These are phyloP conservation scores for Chaetura pelagica DNA, from an alignment of 2,113 vertebrate genomes.

Conservation along the genomic window DNA sequence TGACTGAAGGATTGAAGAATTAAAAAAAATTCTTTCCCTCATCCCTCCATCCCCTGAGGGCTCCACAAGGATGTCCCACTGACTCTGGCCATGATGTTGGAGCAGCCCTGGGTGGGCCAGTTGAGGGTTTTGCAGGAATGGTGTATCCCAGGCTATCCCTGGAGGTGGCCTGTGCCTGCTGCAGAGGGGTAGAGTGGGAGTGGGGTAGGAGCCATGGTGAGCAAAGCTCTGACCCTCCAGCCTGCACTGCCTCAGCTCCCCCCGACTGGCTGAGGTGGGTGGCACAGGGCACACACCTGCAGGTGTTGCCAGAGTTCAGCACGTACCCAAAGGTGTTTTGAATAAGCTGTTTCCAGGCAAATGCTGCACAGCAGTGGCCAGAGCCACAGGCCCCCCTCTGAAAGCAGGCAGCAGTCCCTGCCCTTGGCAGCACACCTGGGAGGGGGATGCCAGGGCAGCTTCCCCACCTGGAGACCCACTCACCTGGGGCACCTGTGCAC, in stretches of 20 bases:
- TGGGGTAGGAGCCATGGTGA: fast-evolving
- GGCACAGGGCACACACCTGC: fast-evolving
- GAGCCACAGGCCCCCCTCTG: fast-evolving
- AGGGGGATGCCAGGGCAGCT: fast-evolving
- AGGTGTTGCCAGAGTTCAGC: fast-evolving
- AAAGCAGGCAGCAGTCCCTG: neutral
- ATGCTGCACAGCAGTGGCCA: neutral
- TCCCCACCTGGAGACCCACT: neutral
- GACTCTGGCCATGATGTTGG: neutral
- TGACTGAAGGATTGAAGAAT: neutral
- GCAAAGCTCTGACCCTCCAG: fast-evolving
- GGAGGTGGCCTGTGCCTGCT: neutral
- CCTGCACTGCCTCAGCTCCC: fast-evolving
- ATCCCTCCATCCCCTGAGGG: neutral
- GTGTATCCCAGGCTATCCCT: neutral
- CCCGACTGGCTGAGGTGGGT: neutral
- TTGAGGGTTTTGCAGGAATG: fast-evolving
- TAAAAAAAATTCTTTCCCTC: neutral
- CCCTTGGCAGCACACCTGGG: neutral
- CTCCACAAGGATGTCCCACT: fast-evolving
- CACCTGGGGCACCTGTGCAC: neutral
- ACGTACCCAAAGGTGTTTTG: fast-evolving
- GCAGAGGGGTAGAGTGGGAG: neutral
- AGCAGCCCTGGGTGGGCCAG: neutral
- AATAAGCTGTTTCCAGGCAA: neutral